phyloP scores from a whole-genome alignment of 64 coral and sea anemone genomes.

The Actinia equina region DNA sequence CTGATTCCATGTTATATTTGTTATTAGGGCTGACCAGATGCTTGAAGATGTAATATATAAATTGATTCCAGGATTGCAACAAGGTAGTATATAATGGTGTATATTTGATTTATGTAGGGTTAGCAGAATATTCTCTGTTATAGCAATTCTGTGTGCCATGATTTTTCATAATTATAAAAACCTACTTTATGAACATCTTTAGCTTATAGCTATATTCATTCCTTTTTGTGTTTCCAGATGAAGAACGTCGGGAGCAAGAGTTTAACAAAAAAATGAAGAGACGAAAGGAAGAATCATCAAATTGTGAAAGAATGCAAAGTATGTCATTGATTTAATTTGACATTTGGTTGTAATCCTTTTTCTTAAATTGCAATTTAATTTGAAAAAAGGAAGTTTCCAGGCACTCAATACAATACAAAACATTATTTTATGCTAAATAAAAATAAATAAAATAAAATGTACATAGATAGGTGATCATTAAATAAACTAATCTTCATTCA shows the following conservation, averaged over 20 bases:
- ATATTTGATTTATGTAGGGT: neutral
- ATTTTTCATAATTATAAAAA: no score
- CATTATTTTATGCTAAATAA: no score
- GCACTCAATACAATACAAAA: no score
- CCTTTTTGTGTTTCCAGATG: conserved; percentile 23
- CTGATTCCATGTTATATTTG: neutral
- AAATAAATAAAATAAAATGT: no score
- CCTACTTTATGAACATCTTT: no score
- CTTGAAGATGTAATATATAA: conserved; percentile 66
- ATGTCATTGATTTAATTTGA: neutral
- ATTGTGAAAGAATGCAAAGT: neutral
- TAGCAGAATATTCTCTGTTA: neutral
- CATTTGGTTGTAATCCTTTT: neutral
- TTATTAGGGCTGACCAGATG: conserved; percentile 53
- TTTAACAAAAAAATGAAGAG: conserved; percentile 40
- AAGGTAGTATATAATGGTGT: conserved; percentile 18
- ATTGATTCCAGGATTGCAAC: conserved; percentile 56
- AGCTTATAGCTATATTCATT: no score
- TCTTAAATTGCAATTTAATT: neutral
- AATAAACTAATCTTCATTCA: no score
- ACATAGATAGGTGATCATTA: no score
- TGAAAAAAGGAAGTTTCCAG: no score
- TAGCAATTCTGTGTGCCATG: neutral
- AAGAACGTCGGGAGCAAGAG: conserved; percentile 41
- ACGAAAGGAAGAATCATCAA: conserved; percentile 14